A percentile compares a stretch with the other conserved stretches of the same genome.
Evolutionary conservation across 1,140 invertebrate genomes (phyloP).

Genomic region (Ostrea edulis): DNA sequence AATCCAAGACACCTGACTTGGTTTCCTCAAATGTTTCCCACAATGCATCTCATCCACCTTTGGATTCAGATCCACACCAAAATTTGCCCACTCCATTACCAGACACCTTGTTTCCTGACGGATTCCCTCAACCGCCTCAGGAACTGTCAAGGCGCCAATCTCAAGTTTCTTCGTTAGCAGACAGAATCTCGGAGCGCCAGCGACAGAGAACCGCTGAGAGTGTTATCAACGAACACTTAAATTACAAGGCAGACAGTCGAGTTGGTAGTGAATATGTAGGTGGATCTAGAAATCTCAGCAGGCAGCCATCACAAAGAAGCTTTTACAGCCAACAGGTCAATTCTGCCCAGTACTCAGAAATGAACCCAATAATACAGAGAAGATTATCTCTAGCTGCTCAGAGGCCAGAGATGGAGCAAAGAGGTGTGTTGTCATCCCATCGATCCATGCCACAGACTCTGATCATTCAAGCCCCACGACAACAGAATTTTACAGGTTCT

Average conservation of each 20-base stretch:
- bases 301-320: neutral
- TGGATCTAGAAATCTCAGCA: neutral
- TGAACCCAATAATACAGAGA: neutral
- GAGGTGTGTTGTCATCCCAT: neutral
- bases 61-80: neutral
- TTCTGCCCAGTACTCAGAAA: neutral
- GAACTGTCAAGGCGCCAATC: neutral
- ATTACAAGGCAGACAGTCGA: slow-evolving; percentile 17
- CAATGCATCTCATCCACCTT: slow-evolving; percentile 18
- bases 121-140: neutral
- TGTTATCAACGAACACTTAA: neutral
- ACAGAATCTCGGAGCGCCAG: slow-evolving; percentile 4
- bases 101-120: neutral
- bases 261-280: neutral
- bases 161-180: slow-evolving; percentile 1
- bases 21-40: slow-evolving; percentile 5
- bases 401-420: neutral
- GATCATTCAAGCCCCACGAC: neutral
- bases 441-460: neutral
- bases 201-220: slow-evolving; percentile 40
- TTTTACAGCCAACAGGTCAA: neutral
- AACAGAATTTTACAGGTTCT: neutral
- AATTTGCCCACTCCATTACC: neutral
- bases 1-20: neutral
- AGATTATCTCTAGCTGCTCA: neutral